Base-by-base conservation (phyloP, 2,888 invertebrate species). In the Sphaeridia pumilis region DNA sequence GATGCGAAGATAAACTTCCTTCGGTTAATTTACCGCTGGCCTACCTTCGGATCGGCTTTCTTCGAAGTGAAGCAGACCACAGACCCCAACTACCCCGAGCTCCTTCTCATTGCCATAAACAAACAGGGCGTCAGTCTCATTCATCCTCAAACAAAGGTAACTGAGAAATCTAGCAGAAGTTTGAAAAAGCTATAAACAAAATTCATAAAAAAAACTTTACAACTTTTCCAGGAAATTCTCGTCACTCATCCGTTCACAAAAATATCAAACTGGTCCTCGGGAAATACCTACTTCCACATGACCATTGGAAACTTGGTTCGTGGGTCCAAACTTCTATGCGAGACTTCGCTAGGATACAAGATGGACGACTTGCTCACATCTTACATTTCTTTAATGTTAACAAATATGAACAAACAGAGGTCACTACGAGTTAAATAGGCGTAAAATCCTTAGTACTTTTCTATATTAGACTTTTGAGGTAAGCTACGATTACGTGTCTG, bases 251-350 rank as follows among this genome's bases (percentile, higher is more conserved):
- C 95, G 12, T 99, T 98, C 74, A 97, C 94, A 24, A 82, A 93
- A 72, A 98, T 99, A 74, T 95, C 95, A 57, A 99, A 99, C 74
- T 99, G 98, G 98, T 97, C 95, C 28, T 95, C 56, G 3, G 98
- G 98, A 58, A 98, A 97, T 73, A 98, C 95, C 1, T 99, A 98
- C 71, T 99, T 99, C 79, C 94, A 95, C 72, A 93, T 95, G 92
- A 98, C 98, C 12, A 95, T 99, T 67, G 98, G 98, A 38, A 99
- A 98, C 74, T 78, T 99, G 67, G 94, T 98, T 17, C 80, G 95
- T 57, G 98, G 98, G 53, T 94, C 92, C 54, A 97, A 97, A 71
- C 75, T 97, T 41, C 77, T 98, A 7, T 97, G 95, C 71, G 97
- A 98, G 74, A 98, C 98, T 21, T 89, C 94, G 0, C 76, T 98